Base-by-base conservation (phyloP, 2,888 invertebrate species). In the Erannis defoliaria region DNA sequence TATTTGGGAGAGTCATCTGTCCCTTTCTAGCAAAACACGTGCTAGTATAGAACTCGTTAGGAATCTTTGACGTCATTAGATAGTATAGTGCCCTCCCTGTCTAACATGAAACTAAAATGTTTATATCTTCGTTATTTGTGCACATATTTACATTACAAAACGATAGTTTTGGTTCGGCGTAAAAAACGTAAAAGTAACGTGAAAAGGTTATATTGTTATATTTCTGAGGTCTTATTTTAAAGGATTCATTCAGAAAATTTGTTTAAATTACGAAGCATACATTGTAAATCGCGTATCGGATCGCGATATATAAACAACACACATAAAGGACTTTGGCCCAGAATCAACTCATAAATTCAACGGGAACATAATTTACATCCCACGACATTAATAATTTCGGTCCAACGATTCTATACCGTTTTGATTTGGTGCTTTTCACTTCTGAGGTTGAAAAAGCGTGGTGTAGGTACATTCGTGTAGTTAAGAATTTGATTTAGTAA, bases 261-360 rank as follows among this genome's bases (percentile, higher is more conserved):
- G 14, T 33, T 33, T 31, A 48, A 49, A 35, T 5, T 31, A 49
- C 23, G 49, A 12, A 43, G 12, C 43, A 31, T 12, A 23, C 33
- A 59, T 48, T 59, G 43, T 54, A 49, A 60, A 60, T 55, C 26
- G 26, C 49, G 23, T 55, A 53, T 55, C 54, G 29, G 35, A 60
- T 37, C 60, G 48, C 42, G 4, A 55, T 26, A 38, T 55, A 62
- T 62, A 55, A 61, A 55, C 51, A 55, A 40, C 50, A 33, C 45
- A 23, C 16, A 55, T 46, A 55, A 45, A 51, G 21, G 45, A 55
- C 55, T 62, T 62, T 62, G 55, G 61, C 61, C 38, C 38, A 38
- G 55, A 55, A 62, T 56, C 61, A 56, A 55, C 55, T 55, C 61
- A 62, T 62, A 62, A 62, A 62, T 62, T 62, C 55, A 40, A 40